Base-by-base conservation (phyloP, 2,888 invertebrate genomes). In the Congeria kusceri region DNA sequence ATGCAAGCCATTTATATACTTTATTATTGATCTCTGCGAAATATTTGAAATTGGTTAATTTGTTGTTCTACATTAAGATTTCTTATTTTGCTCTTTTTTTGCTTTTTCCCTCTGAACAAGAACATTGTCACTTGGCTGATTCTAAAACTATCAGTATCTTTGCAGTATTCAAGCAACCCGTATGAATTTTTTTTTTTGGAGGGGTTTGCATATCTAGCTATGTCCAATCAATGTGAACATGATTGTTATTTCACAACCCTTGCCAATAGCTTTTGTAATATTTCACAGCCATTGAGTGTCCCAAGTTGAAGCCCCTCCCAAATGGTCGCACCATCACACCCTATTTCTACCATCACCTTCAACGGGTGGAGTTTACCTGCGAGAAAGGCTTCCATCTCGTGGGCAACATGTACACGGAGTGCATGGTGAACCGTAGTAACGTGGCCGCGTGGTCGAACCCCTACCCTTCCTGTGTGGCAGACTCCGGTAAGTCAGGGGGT, bases 281-380 rank as follows among this genome's bases (percentile, higher is more conserved):
- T 62, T n/a, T 82, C 84, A n/a, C 84, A 90, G 90, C 74, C 28
- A 74, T 87, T n/a, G 67, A 67, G 28, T 90, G 90, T 77, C 88
- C 88, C 1, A 90, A 90, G 64, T 64, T 89, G 46, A 69, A 62
- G 7, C 81, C 86, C 18, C 82, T 88, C 9, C 57, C 20, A 1
- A 67, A 85, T 64, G 88, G 89, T n/a, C 74, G 69, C 44, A 85
- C 86, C 18, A 65, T 68, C 39, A 81, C 87, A 3, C 67, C 83
- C 39, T 81, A 80, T 44, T 82, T 84, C 29, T 84, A 86, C 68
- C 75, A 62, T 46, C 87, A 85, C 71, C 86, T 89, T 15, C 77
- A 77, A n/a, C 62, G 84, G 53, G 82, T 87, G 28, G 75, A 77
- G 49, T 89, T 86, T 68, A 71, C 28, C 27, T 91, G 91, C 84